Base-by-base conservation (phyloP, 2,888 invertebrate species). In the Pollenia amentaria region DNA sequence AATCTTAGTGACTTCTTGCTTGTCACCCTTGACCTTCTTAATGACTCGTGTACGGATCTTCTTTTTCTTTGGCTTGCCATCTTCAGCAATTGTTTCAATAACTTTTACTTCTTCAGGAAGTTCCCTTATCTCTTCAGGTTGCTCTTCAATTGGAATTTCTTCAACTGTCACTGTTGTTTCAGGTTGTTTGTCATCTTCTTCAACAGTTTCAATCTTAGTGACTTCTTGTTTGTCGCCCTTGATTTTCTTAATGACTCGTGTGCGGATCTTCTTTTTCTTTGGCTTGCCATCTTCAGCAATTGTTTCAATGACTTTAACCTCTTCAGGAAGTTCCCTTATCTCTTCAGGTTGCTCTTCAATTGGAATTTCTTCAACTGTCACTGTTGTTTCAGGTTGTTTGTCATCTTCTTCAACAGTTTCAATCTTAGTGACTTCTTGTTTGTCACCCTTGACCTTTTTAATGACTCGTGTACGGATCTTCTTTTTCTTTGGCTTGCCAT, bases 111-210 rank as follows among this genome's bases (percentile, higher is more conserved):
- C 51, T 38, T 67, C 67, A 67, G 67, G 67, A 38, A 67, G 67
- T 7, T 67, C 67, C 0, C 3, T 18, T 8, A 65, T 14, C 1
- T 65, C 51, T 51, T 67, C 48, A 4, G 67, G 48, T n/a, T 67
- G 21, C 3, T 67, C 46, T 51, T 67, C 51, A 48, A 38, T 1
- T 51, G 67, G 48, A 6, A 11, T n/a, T n/a, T 67, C 67, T 38
- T 67, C 51, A 2, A 67, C 67, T n/a, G 67, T 67, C 4, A 67
- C 67, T 67, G 67, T 67, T 38, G 67, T 67, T 67, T 67, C 38
- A 51, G 67, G 67, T 11, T 11, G 10, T 51, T 51, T 67, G 9
- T 67, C 67, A 51, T 67, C 67, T 38, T 67, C 67, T 16, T 67
- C 67, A 38, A 67, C 51, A 67, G 67, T 67, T 51, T 67, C 48